Conservation (phyloP, 2,113 vertebrate species). For the Phoxinus phoxinus region DNA sequence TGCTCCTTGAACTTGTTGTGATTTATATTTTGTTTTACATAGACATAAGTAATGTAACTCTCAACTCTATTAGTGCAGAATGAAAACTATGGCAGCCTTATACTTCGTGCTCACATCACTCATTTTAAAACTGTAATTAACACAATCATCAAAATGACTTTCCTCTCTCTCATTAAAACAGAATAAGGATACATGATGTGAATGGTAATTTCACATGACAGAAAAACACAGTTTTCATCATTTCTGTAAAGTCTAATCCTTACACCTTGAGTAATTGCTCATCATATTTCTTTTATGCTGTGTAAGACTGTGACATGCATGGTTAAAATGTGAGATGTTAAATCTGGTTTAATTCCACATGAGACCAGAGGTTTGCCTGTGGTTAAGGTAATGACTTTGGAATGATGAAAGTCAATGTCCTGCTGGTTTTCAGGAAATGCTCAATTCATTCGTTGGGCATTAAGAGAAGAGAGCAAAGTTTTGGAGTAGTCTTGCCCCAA, state of each 20-base stretch:
- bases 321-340: conserved; percentile 26
- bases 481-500: conserved; percentile 16
- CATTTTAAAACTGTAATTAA: conserved; percentile 32
- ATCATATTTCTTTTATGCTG: neutral
- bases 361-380: conserved; percentile 9
- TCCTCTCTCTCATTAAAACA: conserved; percentile 35
- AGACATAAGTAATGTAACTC: neutral
- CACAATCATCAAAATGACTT: conserved; percentile 43
- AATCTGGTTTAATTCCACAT: conserved; percentile 24
- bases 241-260: conserved; percentile 13
- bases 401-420: conserved; percentile 33
- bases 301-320: conserved; percentile 25
- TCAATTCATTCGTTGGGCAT: neutral
- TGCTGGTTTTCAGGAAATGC: conserved; percentile 20
- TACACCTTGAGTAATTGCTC: conserved; percentile 15
- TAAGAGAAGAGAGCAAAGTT: neutral
- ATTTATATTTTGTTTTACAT: neutral
- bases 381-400: conserved; percentile 33
- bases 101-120: conserved; percentile 14
- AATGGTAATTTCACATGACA: conserved; percentile 18
- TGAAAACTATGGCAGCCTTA: neutral
- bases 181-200: neutral
- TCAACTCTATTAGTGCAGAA: neutral
- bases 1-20: neutral
- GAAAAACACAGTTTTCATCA: conserved; percentile 1